These are phyloP conservation scores for Synergus itoensis DNA, from an alignment of 2,888 invertebrate species.

Conservation along the genomic window DNA sequence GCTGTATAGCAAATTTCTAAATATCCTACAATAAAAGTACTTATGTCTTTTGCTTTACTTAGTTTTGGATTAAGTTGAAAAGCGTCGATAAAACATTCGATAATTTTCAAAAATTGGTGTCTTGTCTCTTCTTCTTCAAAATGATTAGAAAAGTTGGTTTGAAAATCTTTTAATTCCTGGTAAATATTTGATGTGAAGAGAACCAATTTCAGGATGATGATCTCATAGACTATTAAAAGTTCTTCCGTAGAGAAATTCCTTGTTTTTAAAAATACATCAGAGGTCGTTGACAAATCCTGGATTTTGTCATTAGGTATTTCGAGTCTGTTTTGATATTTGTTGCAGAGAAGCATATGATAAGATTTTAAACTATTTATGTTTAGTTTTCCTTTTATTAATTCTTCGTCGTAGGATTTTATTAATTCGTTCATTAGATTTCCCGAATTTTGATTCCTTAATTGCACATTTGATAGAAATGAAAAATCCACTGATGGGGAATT, in stretches of 20 bases:
- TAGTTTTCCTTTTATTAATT: conserved; percentile 47
- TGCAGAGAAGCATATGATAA: conserved; percentile 61
- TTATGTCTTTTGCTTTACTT: background rate
- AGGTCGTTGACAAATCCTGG: background rate
- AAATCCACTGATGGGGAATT: conserved; percentile 55
- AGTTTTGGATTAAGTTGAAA: conserved; percentile 49
- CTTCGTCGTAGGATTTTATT: conserved; percentile 48
- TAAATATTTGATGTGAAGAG: conserved; percentile 55
- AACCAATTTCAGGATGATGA: conserved; percentile 61
- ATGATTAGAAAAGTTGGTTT: conserved; percentile 10
- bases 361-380: conserved; percentile 55
- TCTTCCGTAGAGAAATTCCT: conserved; percentile 40
- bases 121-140: conserved; percentile 42
- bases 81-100: conserved; percentile 62
- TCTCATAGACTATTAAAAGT: conserved; percentile 60
- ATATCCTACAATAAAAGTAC: conserved; percentile 48
- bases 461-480: conserved; percentile 56
- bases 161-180: conserved; percentile 57
- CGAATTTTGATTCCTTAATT: conserved; percentile 35
- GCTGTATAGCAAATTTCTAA: conserved; percentile 57
- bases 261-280: background rate
- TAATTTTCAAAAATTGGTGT: conserved; percentile 57
- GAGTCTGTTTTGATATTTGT: conserved; percentile 60
- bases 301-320: conserved; percentile 4
- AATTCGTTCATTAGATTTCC: conserved; percentile 44